phyloP scores from a whole-genome alignment of 2,888 invertebrate genomes.

The Augochlorella aurata region DNA sequence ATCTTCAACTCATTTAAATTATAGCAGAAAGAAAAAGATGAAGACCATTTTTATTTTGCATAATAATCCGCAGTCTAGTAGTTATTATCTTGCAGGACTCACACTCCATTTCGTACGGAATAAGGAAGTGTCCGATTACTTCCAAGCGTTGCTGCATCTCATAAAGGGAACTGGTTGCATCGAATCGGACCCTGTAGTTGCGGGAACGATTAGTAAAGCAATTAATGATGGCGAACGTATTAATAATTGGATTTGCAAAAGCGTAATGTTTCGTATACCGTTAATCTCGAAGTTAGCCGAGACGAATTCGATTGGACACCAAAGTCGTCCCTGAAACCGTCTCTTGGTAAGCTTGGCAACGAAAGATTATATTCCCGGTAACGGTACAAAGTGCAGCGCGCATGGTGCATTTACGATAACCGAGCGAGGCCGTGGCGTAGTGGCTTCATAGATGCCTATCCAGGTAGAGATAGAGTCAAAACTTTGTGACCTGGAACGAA shows the following conservation, averaged over 20 bases:
- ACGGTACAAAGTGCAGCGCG: constrained; percentile 73
- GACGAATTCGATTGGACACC: constrained; percentile 70
- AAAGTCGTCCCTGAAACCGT: constrained; percentile 54
- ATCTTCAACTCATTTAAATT: too few species aligned
- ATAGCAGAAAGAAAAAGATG: too few species aligned
- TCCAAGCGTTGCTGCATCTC: neutral
- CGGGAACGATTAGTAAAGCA: neutral
- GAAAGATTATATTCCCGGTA: constrained; percentile 68
- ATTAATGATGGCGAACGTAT: neutral
- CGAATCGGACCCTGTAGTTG: neutral
- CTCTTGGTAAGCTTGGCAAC: constrained; percentile 46
- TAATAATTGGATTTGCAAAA: constrained; percentile 26
- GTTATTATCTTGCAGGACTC: too few species aligned
- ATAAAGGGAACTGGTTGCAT: neutral
- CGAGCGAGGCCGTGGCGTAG: constrained; percentile 51
- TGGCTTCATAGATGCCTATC: constrained; percentile 64
- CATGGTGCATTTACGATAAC: constrained; percentile 69
- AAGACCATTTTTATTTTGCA: too few species aligned
- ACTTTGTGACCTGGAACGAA: constrained; percentile 73
- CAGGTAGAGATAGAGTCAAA: constrained; percentile 63
- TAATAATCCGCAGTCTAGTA: too few species aligned
- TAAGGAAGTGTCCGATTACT: too few species aligned
- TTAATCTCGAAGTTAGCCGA: constrained; percentile 52
- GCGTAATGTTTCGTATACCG: constrained; percentile 42
- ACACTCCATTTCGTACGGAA: too few species aligned